Evolutionary conservation across 2,888 invertebrate genomes (phyloP), one percentile per base, ranked within the genome.

Genomic region (Sinelater perroti): DNA sequence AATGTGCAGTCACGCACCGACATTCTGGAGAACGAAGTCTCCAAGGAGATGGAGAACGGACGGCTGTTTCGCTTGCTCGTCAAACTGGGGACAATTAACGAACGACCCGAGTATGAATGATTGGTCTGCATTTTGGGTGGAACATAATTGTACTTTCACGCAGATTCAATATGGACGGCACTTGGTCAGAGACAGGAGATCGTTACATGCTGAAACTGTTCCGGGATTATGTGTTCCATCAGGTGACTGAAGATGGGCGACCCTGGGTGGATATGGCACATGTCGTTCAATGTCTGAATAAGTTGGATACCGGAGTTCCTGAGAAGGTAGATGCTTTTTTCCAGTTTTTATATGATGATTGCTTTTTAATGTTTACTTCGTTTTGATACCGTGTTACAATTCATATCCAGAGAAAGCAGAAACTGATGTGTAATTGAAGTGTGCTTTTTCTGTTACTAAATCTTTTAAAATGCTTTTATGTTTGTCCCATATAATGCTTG

Each of bases 131-230:
- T 42, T 45, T 56, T 24, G 28, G 3, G 45, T 31, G 21, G 24
- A 20, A 20, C 7, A n/a, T 36, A 30, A 28, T 20, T 38, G 11
- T 33, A 13, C 5, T 33, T 35, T 38, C 20, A 18, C 65, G 66
- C 75, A 94, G 94, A 76, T 85, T 95, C 72, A 93, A 94, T 77
- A 80, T 95, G 85, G 97, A 98, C 78, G 86, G 90, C 7, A 86
- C 92, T 8, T 99, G 99, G 98, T 90, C 96, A 24, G 99, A 99
- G 81, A 98, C 97, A 14, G 98, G 97, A 13, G 96, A 98, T 81
- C 87, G 98, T 49, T 99, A 98, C 80, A 92, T 99, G 91, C 82
- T 99, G 80, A 98, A 98, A 81, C 81, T 99, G 75, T 99, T 97
- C 83, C 86, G 98, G 61, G 98, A 99, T 82, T 96, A 95, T 78